These are phyloP conservation scores for Epizoanthus rinbou DNA, from an alignment of 92 coral and sea anemone species.

Conservation along the genomic window DNA sequence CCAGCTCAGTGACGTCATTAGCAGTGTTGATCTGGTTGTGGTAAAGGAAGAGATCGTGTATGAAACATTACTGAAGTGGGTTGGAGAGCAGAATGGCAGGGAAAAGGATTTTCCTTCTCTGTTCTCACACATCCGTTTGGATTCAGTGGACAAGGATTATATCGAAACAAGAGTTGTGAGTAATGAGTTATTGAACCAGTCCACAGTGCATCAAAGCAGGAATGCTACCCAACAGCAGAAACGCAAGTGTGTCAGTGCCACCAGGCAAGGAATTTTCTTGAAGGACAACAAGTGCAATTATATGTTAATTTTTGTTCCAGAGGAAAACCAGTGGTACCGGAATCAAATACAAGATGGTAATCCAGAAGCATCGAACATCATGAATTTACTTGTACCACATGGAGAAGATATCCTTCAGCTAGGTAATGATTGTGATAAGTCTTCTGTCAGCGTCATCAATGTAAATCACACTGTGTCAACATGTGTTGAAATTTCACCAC, in stretches of 20 bases:
- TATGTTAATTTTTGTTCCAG: background rate
- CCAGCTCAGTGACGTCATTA: background rate
- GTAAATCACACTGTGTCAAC: too few species aligned
- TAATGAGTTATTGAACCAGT: background rate
- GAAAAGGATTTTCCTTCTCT: slow-evolving; percentile 5
- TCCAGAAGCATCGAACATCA: background rate
- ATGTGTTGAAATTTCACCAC: background rate
- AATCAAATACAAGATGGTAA: background rate
- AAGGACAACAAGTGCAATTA: background rate
- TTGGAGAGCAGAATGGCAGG: background rate
- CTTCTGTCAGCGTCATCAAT: background rate
- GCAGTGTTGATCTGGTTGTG: background rate
- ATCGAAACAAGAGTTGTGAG: background rate
- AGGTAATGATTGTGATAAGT: background rate
- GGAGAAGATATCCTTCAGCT: background rate
- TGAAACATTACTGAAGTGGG: slow-evolving; percentile 12
- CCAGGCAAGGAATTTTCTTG: background rate
- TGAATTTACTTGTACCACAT: background rate
- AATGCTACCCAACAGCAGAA: background rate
- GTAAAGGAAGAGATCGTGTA: slow-evolving; percentile 15
- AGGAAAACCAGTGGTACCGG: slow-evolving; percentile 4
- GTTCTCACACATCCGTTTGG: background rate
- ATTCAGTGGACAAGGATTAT: background rate
- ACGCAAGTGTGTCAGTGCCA: background rate
- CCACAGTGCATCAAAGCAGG: background rate